Conservation (phyloP, 2,797 vertebrate species). For the Micromesistius poutassou region DNA sequence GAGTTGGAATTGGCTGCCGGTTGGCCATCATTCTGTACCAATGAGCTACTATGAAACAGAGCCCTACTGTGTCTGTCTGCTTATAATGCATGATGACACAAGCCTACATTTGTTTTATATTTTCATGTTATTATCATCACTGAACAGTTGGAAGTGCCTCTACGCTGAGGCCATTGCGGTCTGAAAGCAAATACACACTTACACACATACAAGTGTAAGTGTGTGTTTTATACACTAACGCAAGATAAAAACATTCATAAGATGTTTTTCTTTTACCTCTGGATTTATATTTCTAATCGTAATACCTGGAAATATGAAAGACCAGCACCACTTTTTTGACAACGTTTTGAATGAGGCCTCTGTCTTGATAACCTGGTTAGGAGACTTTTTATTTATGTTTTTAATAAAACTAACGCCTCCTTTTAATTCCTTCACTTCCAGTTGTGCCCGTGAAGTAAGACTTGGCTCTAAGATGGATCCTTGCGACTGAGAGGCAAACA, state of each 20-base stretch:
- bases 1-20: not conserved
- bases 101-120: not conserved
- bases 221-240: too few species aligned
- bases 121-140: not conserved
- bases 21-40: not conserved
- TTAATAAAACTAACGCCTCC: slow-evolving; percentile 15
- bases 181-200: too few species aligned
- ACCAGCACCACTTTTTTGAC: not conserved
- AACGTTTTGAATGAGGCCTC: not conserved
- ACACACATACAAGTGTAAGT: too few species aligned
- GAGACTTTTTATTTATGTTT: not conserved
- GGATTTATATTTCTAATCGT: not conserved
- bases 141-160: not conserved
- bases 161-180: too few species aligned
- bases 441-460: slow-evolving; percentile 84
- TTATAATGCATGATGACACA: not conserved
- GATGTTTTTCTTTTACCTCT: too few species aligned
- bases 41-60: not conserved
- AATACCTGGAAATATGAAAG: not conserved
- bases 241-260: too few species aligned
- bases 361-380: not conserved
- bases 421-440: slow-evolving; percentile 65
- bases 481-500: slow-evolving; percentile 75
- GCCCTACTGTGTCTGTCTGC: not conserved
- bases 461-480: slow-evolving; percentile 83